Percentiles rank a stretch among this genome's conserved stretches.
Evolutionary conservation across 2,888 invertebrate species (phyloP).

Genomic region (Drosophila colorata): DNA sequence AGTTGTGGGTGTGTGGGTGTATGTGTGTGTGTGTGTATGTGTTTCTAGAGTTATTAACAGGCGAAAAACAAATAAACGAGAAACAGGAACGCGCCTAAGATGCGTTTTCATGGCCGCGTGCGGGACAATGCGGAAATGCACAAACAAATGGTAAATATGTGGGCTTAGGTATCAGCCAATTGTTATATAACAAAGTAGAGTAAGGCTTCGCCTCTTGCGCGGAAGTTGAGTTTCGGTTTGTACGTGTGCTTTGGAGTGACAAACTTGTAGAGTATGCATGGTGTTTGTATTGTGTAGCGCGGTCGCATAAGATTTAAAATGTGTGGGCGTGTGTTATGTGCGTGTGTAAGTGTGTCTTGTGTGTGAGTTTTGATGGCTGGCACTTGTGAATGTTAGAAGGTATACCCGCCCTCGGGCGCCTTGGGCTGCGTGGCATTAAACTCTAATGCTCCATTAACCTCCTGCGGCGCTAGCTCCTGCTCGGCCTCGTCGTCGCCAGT

Average conservation of each 20-base stretch:
- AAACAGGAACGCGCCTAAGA: conserved; percentile 26
- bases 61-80: background rate
- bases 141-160: conserved; percentile 1
- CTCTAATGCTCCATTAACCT: conserved; percentile 81
- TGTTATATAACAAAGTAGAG: background rate
- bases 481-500: conserved; percentile 75
- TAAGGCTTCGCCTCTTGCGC: background rate
- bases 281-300: conserved; percentile 49
- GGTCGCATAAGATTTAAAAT: conserved; percentile 49
- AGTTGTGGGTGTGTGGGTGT: no score
- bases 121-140: conserved; percentile 30
- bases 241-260: conserved; percentile 7
- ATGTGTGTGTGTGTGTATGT: background rate
- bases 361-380: conserved; percentile 11
- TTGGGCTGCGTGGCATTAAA: conserved; percentile 79
- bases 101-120: conserved; percentile 59
- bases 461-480: conserved; percentile 82
- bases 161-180: conserved; percentile 2
- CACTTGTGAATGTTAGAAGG: conserved; percentile 71
- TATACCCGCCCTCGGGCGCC: conserved; percentile 83
- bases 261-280: conserved; percentile 11
- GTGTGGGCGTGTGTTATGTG: conserved; percentile 1
- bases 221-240: background rate
- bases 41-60: background rate
- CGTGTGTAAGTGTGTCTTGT: background rate